A percentile compares a stretch with the other conserved stretches of the same genome.
Conservation (phyloP, 1,140 invertebrate genomes). For the Microplitis mediator region DNA sequence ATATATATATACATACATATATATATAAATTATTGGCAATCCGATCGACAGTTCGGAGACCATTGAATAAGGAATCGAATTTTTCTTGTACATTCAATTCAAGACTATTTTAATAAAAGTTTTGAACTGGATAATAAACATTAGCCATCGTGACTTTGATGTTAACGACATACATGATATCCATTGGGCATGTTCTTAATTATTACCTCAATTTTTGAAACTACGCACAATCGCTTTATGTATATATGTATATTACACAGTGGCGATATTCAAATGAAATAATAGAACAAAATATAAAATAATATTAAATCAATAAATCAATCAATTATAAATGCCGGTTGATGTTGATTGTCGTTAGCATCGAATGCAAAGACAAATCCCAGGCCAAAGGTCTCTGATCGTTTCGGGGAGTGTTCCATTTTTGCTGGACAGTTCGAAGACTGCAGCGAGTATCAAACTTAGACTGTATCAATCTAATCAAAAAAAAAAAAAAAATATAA, state of each 20-base stretch:
- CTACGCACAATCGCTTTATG: constrained; percentile 24
- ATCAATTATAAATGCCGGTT: neutral
- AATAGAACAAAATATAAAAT: constrained; percentile 12
- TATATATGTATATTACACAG: constrained; percentile 11
- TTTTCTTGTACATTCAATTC: constrained; percentile 6
- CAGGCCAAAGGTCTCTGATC: constrained; percentile 53
- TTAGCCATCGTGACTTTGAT: constrained; percentile 1
- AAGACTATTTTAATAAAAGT: constrained; percentile 1
- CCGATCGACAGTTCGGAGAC: constrained; percentile 25
- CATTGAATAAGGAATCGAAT: constrained; percentile 18
- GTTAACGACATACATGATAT: constrained; percentile 4
- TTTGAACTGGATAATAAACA: constrained; percentile 6
- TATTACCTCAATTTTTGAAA: constrained; percentile 28
- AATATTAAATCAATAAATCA: neutral
- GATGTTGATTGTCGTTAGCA: constrained; percentile 24
- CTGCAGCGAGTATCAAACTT: constrained; percentile 63
- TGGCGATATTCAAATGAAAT: constrained; percentile 15
- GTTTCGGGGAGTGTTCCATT: constrained; percentile 57
- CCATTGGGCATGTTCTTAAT: neutral
- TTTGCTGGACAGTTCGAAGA: constrained; percentile 57
- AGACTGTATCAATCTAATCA: constrained; percentile 65
- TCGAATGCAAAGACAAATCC: constrained; percentile 28
- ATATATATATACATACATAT: constrained; percentile 27
- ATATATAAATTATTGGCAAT: constrained; percentile 30
- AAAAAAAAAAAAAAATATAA: constrained; percentile 43